phyloP scores from a whole-genome alignment of 2,888 invertebrate genomes.

The Drosophila austrosaltans region DNA sequence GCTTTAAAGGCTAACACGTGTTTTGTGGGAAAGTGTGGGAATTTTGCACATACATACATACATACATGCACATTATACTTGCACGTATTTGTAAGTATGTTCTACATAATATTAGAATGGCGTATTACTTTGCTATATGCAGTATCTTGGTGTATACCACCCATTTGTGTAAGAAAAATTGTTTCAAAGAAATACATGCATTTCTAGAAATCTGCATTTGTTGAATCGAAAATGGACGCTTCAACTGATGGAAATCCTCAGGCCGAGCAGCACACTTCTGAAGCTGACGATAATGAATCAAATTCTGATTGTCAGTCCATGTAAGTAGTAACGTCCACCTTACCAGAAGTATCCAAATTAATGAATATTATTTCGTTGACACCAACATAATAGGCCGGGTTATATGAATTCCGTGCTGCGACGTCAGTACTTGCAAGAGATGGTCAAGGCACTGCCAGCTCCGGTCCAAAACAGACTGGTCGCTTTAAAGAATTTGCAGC shows the following conservation, averaged over 20 bases:
- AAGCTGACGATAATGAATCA: slow-evolving; percentile 67
- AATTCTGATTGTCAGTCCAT: slow-evolving; percentile 68
- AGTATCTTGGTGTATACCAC: slow-evolving; percentile 1
- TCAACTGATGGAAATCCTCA: slow-evolving; percentile 61
- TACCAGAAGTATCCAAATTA: background rate
- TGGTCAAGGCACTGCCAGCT: slow-evolving; percentile 81
- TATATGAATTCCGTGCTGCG: slow-evolving; percentile 82
- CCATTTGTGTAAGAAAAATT: background rate
- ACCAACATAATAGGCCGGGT: slow-evolving; percentile 69
- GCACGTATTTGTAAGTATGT: slow-evolving; percentile 18
- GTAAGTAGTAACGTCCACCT: slow-evolving; percentile 47
- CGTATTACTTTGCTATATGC: slow-evolving; percentile 1
- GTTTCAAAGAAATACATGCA: background rate
- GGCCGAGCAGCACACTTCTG: slow-evolving; percentile 58
- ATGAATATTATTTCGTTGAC: background rate
- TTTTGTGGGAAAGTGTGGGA: slow-evolving; percentile 44
- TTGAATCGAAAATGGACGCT: slow-evolving; percentile 58
- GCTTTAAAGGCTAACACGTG: slow-evolving; percentile 38
- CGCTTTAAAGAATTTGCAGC: slow-evolving; percentile 94
- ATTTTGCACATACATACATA: slow-evolving; percentile 16
- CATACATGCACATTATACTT: slow-evolving; percentile 14
- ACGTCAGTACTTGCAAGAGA: slow-evolving; percentile 82
- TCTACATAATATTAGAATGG: slow-evolving; percentile 18
- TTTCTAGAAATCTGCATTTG: slow-evolving; percentile 36
- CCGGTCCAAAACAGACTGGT: slow-evolving; percentile 92